A percentile compares a stretch with the other conserved stretches of the same genome.
Evolutionary conservation across 1,140 invertebrate species (phyloP).

Genomic region (Brachionus calyciflorus): DNA sequence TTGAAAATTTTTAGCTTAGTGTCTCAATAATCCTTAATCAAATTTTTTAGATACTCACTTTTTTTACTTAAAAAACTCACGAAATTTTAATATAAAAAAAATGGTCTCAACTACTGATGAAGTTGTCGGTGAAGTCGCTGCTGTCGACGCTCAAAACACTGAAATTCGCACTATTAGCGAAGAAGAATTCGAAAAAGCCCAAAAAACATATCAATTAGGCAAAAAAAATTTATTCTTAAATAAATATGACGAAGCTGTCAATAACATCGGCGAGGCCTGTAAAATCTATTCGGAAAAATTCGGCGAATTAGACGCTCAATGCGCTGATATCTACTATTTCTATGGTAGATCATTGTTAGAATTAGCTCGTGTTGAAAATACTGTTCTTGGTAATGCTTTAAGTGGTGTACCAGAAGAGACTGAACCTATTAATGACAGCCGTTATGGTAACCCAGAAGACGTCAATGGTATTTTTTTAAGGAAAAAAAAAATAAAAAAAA

Average conservation of each 20-base stretch:
- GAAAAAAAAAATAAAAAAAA: background rate
- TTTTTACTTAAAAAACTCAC: background rate
- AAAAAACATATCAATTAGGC: constrained; percentile 38
- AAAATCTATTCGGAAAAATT: constrained; percentile 63
- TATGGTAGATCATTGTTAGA: constrained; percentile 77
- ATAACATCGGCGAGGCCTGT: constrained; percentile 39
- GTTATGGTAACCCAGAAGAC: constrained; percentile 39
- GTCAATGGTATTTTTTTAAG: background rate
- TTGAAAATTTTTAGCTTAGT: background rate
- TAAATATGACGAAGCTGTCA: constrained; percentile 41
- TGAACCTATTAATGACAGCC: constrained; percentile 39
- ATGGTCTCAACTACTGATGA: constrained; percentile 44
- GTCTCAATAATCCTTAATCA: background rate
- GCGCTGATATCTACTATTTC: constrained; percentile 76
- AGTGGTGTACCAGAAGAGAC: constrained; percentile 62
- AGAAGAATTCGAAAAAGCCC: constrained; percentile 44
- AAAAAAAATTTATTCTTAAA: constrained; percentile 41
- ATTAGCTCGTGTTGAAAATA: constrained; percentile 73
- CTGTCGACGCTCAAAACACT: background rate
- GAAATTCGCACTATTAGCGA: constrained; percentile 24
- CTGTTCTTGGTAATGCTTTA: constrained; percentile 72
- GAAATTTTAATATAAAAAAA: too few relatives aligned
- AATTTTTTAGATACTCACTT: constrained; percentile 18
- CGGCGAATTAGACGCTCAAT: constrained; percentile 74
- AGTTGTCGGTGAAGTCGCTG: constrained; percentile 5